These are phyloP conservation scores for Pagetopsis macropterus DNA, from an alignment of 2,797 vertebrate genomes.

Conservation along the genomic window DNA sequence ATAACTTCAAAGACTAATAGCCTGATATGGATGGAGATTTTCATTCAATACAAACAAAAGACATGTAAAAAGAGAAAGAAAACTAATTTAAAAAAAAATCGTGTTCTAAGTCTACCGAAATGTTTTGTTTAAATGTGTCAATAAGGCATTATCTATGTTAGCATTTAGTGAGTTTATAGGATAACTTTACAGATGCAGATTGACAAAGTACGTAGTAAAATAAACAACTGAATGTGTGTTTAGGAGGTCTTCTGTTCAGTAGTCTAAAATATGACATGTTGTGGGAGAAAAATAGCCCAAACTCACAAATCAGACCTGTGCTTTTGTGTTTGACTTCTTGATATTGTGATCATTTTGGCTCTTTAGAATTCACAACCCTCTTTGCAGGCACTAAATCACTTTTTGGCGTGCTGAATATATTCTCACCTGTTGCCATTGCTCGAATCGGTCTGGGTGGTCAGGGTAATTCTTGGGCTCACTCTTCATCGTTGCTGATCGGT, in stretches of 20 bases:
- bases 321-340: not conserved
- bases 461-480: constrained; percentile 79
- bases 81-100: not conserved
- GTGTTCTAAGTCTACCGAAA: too few species aligned
- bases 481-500: constrained; percentile 78
- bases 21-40: not conserved
- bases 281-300: too few species aligned
- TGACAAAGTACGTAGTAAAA: too few species aligned
- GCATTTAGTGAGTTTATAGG: too few species aligned
- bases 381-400: not conserved
- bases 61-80: not conserved
- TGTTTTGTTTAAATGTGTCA: too few species aligned
- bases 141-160: too few species aligned
- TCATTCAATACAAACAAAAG: not conserved
- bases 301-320: too few species aligned
- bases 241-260: too few species aligned
- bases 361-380: not conserved
- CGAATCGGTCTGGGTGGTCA: constrained; percentile 80
- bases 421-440: constrained; percentile 85
- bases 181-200: too few species aligned
- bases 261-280: too few species aligned
- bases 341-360: not conserved
- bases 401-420: not conserved
- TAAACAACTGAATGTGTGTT: too few species aligned
- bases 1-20: not conserved